A percentile compares a stretch with the other conserved stretches of the same genome.
Conservation (phyloP, 1,140 invertebrate species). For the Wiebesia pumilae region DNA sequence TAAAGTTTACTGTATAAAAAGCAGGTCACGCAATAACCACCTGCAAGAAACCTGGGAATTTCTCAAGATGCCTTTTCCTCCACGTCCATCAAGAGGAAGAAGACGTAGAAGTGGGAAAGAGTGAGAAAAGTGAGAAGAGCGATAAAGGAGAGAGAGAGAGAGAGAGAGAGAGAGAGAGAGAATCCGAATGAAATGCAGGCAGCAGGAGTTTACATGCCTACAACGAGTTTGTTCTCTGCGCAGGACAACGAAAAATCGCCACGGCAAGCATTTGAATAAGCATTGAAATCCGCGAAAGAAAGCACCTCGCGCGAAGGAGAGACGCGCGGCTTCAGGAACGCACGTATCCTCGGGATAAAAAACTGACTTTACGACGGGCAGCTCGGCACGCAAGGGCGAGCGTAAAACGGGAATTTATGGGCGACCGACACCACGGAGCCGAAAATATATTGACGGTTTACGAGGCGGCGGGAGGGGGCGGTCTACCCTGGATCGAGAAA, state of each 20-base stretch:
- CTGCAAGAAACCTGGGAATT: background rate
- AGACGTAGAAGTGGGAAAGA: background rate
- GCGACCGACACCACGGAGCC: slow-evolving; percentile 33
- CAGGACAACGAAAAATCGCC: slow-evolving; percentile 6
- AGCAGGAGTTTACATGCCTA: background rate
- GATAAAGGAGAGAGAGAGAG: background rate
- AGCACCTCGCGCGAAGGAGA: background rate
- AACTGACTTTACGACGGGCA: slow-evolving; percentile 32
- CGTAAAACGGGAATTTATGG: slow-evolving; percentile 51
- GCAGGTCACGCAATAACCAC: background rate
- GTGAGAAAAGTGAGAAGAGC: background rate
- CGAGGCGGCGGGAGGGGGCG: background rate
- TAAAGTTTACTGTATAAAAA: slow-evolving; percentile 5
- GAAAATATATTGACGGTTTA: slow-evolving; percentile 51
- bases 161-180: background rate
- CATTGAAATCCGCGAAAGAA: slow-evolving; percentile 2
- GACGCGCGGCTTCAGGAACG: background rate
- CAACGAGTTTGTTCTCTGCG: background rate
- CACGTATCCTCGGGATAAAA: slow-evolving; percentile 16
- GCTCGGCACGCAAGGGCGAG: slow-evolving; percentile 18
- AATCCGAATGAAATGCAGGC: background rate
- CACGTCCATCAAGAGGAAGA: background rate
- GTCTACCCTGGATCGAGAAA: background rate
- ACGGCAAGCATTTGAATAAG: slow-evolving; percentile 16
- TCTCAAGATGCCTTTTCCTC: slow-evolving; percentile 5